phyloP scores from a whole-genome alignment of 2,797 vertebrate species.

The Hippocampus kuda region DNA sequence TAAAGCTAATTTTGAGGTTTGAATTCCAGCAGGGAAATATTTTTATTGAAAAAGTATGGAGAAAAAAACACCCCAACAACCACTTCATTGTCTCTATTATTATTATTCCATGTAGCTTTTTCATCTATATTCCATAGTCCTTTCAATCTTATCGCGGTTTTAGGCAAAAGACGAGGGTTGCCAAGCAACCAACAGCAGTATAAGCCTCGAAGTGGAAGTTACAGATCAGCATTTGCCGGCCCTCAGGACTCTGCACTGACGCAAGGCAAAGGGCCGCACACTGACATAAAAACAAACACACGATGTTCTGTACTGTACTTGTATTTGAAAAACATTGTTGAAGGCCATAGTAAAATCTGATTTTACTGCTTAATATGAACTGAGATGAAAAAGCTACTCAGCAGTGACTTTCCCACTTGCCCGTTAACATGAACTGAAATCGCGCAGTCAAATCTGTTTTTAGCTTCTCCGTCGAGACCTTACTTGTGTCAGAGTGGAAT shows the following conservation, averaged over 20 bases:
- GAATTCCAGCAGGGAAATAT: no score
- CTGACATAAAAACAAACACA: constrained; percentile 10
- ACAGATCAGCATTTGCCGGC: constrained; percentile 50
- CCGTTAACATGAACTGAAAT: constrained; percentile 28
- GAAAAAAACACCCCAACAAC: no score
- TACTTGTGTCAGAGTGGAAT: constrained; percentile 20
- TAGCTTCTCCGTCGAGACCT: constrained; percentile 21
- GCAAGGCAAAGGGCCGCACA: constrained; percentile 35
- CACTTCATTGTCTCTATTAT: no score
- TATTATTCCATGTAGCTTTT: constrained; percentile 28
- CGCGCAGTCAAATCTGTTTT: constrained; percentile 15
- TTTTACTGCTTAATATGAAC: neutral
- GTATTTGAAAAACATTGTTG: constrained; percentile 17
- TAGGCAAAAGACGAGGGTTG: constrained; percentile 37
- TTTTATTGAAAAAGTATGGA: no score
- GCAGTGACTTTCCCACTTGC: constrained; percentile 7
- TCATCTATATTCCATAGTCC: constrained; percentile 47
- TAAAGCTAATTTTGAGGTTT: no score
- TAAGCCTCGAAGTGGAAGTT: constrained; percentile 40
- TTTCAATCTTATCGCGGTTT: constrained; percentile 22
- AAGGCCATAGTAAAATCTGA: constrained; percentile 19
- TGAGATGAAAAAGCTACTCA: neutral
- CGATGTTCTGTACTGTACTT: neutral
- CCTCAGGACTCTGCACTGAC: constrained; percentile 45
- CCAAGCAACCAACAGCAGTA: constrained; percentile 43